Conservation (phyloP, 2,113 vertebrate genomes). For the Hippolais icterina region DNA sequence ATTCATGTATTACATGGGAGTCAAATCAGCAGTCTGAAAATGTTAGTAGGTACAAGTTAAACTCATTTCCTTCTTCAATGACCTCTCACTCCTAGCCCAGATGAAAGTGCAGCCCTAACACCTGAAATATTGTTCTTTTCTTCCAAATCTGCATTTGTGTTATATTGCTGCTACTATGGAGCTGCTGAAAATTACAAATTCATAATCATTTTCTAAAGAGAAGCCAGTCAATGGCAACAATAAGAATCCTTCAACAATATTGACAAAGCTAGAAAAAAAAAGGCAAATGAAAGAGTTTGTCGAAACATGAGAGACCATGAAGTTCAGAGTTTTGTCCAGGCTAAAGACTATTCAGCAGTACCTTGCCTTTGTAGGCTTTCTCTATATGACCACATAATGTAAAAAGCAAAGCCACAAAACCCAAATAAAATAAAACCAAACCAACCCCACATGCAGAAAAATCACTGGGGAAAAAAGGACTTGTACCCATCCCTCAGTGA, state of each 20-base stretch:
- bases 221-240: not conserved
- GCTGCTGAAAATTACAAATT: not conserved
- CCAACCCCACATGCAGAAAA: not conserved
- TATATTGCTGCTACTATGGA: not conserved
- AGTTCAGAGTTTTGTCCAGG: not conserved
- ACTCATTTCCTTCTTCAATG: not conserved
- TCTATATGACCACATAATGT: not conserved
- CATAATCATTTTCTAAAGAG: not conserved
- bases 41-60: not conserved
- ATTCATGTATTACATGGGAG: not conserved
- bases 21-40: not conserved
- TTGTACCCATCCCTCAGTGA: not conserved
- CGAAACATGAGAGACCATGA: not conserved
- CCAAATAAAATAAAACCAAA: not conserved
- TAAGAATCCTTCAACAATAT: not conserved
- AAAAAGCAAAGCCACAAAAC: not conserved
- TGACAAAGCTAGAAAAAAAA: not conserved
- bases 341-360: not conserved
- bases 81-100: not conserved
- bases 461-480: not conserved
- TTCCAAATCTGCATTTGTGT: not conserved
- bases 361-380: not conserved
- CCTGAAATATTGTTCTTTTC: not conserved
- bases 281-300: not conserved
- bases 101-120: not conserved